Evolutionary conservation across 2,113 vertebrate species (phyloP).

Genomic region (Peromyscus californicus): DNA sequence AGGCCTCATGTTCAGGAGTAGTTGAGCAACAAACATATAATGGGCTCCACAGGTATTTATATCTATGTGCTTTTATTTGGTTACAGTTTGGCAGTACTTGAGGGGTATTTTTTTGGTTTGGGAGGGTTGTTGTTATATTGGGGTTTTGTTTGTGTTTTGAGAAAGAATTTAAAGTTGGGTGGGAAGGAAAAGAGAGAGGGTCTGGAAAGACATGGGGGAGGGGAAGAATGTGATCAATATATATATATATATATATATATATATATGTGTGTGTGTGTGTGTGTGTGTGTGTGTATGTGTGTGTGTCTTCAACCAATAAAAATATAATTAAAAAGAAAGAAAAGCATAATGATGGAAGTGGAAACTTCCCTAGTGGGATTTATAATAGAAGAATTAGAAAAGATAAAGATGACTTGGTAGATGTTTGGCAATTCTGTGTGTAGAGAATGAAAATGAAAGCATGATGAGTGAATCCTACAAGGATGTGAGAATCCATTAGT

Average conservation of each 20-base stretch:
- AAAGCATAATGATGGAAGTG: neutral
- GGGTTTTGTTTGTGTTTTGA: too few relatives aligned
- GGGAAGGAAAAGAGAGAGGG: too few relatives aligned
- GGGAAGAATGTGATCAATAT: too few relatives aligned
- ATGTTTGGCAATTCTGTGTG: neutral
- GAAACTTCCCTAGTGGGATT: neutral
- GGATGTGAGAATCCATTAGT: neutral
- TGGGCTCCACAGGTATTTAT: neutral
- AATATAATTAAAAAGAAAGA: neutral
- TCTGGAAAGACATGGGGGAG: too few relatives aligned
- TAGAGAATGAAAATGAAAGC: neutral
- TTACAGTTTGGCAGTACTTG: neutral
- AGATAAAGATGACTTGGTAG: neutral
- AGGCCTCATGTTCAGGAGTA: neutral
- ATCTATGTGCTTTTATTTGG: neutral
- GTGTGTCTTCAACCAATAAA: neutral
- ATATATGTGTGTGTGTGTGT: too few relatives aligned
- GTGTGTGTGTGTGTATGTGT: too few relatives aligned
- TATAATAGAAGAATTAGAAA: neutral
- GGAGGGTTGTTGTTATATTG: too few relatives aligned
- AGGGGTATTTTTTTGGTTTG: neutral
- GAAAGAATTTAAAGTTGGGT: too few relatives aligned
- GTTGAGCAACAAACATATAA: neutral
- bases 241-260: too few relatives aligned
- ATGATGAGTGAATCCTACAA: neutral